Evolutionary conservation across 1,140 invertebrate species (phyloP).

Genomic region (Metaphire vulgaris): DNA sequence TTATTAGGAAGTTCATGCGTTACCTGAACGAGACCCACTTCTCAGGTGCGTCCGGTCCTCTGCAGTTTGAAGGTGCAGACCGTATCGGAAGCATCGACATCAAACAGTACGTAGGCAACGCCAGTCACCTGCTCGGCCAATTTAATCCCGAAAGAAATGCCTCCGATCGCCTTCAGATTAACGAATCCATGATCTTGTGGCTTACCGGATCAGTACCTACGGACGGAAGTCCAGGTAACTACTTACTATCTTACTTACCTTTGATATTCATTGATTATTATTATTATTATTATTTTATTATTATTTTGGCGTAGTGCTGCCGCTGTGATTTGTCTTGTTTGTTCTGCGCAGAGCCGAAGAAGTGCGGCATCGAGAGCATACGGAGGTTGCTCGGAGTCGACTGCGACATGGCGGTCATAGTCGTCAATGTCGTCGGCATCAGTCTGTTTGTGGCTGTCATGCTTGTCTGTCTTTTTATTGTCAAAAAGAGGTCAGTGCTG

Average conservation of each 20-base stretch:
- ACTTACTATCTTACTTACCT: background rate
- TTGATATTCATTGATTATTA: background rate
- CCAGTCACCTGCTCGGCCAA: conserved; percentile 57
- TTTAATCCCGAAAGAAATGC: conserved; percentile 58
- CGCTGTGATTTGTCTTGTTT: background rate
- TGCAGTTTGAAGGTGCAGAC: conserved; percentile 65
- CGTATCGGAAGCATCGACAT: conserved; percentile 64
- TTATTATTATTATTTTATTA: too few relatives aligned
- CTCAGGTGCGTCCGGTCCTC: conserved; percentile 67
- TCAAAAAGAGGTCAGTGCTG: conserved; percentile 60
- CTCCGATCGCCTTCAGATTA: conserved; percentile 52
- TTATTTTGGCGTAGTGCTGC: background rate
- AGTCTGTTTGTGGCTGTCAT: conserved; percentile 58
- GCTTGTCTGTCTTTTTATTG: conserved; percentile 60
- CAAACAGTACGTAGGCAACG: conserved; percentile 62
- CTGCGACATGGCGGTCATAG: conserved; percentile 67
- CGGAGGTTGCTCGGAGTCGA: conserved; percentile 61
- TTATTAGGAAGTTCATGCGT: conserved; percentile 52
- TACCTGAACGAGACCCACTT: conserved; percentile 61
- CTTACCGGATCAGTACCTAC: conserved; percentile 47
- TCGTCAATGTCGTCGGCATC: conserved; percentile 65
- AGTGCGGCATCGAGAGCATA: conserved; percentile 62
- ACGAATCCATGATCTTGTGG: conserved; percentile 60
- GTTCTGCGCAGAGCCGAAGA: conserved; percentile 40
- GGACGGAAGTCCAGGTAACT: background rate